Percentiles rank a stretch among this genome's conserved stretches.
Evolutionary conservation across 1,140 invertebrate genomes (phyloP).

Genomic region (Asobara japonica): DNA sequence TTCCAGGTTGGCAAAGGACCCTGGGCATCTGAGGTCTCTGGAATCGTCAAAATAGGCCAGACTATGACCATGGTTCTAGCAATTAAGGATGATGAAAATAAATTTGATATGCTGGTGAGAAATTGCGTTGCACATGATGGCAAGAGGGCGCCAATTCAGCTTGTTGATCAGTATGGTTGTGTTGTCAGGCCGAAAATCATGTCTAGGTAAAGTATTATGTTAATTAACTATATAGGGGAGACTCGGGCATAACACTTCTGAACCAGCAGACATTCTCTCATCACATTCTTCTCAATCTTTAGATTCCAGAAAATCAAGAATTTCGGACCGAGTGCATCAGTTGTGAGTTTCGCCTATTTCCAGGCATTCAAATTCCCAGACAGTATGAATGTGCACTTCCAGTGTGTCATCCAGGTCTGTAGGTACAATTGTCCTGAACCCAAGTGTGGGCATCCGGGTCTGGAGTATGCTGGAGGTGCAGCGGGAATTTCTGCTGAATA

Average conservation of each 20-base stretch:
- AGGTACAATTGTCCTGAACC: conserved; percentile 92
- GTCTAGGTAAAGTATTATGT: conserved; percentile 75
- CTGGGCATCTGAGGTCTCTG: conserved; percentile 93
- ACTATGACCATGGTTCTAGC: conserved; percentile 96
- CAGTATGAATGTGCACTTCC: conserved; percentile 97
- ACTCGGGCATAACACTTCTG: background rate
- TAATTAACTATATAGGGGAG: no score
- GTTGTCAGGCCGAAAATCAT: conserved; percentile 93
- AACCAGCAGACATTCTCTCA: no score
- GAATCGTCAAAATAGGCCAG: conserved; percentile 94
- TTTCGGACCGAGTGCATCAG: conserved; percentile 92
- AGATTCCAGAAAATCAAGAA: conserved; percentile 97
- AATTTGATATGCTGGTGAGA: conserved; percentile 93
- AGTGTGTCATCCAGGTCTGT: conserved; percentile 95
- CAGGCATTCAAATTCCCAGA: conserved; percentile 97
- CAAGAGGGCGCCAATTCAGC: conserved; percentile 89
- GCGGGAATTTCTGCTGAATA: conserved; percentile 74
- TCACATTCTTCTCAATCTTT: conserved; percentile 33
- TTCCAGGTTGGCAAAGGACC: conserved; percentile 93
- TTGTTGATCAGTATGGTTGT: conserved; percentile 92
- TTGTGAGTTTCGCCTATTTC: conserved; percentile 95
- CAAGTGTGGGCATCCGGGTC: conserved; percentile 78
- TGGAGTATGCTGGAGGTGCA: conserved; percentile 77
- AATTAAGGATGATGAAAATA: conserved; percentile 95
- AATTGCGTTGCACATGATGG: conserved; percentile 96